Evolutionary conservation across 1,140 invertebrate species (phyloP), one percentile per base, ranked within the genome.

Genomic region (Lerema accius): DNA sequence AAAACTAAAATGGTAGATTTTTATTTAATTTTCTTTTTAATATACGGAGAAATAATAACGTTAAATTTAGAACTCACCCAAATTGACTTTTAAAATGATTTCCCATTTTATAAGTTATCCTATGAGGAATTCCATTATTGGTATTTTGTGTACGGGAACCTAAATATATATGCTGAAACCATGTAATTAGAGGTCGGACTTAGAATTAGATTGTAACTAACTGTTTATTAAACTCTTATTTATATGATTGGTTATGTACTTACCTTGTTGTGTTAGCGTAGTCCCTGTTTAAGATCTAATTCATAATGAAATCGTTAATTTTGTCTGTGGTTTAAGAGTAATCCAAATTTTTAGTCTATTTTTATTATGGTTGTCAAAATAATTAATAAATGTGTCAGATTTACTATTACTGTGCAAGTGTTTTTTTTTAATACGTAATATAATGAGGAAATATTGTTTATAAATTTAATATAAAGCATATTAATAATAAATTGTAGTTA

Each of bases 191-290:
- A 58, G 50, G 35, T 60, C 37, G 32, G 60, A 61, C 69, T 73
- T 87, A 83, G 78, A 66, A 72, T 48, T 87, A 86, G 84, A 80
- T 87, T 81, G 76, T 83, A 71, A 83, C 78, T 89, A 86, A 86
- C 51, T 43, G 69, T 67, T 69, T 73, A 70, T 68, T 65, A 50
- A 61, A 60, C 48, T 71, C 51, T 76, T 84, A 81, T 82, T 77
- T 85, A 79, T 80, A 71, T 63, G 70, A 80, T 84, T 86, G 84
- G 82, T 83, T 76, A 86, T 85, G 84, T 85, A 86, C 86, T 89
- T 88, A 88, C 78, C 65, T 71, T 67, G 67, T 69, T 68, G 71
- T 80, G 66, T 82, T 80, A 69, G 70, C 35, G 50, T 59, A 68
- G 65, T 70, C 53, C 43, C 53, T 16, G 35, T 73, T 70, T 76